Percentiles rank a stretch among this genome's conserved stretches.
phyloP scores from a whole-genome alignment of 1,140 invertebrate species.

The Arctopsyche grandis region DNA sequence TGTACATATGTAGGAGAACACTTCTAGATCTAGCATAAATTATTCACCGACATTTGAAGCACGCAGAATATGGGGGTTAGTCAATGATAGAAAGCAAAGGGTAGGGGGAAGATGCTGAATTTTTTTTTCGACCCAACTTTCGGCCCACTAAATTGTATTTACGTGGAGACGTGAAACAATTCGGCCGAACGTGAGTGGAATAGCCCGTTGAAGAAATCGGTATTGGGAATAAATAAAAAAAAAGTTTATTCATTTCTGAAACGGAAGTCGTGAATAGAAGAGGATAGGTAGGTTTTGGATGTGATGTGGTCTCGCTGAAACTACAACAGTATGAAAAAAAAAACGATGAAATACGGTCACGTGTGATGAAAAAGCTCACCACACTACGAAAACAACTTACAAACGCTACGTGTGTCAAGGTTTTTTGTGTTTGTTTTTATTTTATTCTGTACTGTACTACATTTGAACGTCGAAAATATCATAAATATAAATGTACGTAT shows the following conservation, averaged over 20 bases:
- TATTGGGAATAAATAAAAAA: conserved; percentile 24
- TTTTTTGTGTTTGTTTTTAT: too few species aligned
- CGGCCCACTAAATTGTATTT: conserved; percentile 9
- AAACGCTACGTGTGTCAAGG: too few species aligned
- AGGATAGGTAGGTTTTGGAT: not conserved
- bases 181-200: conserved; percentile 5
- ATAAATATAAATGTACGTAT: too few species aligned
- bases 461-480: too few species aligned
- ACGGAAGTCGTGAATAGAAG: not conserved
- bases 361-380: conserved; percentile 7
- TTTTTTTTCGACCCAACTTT: not conserved
- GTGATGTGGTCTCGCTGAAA: conserved; percentile 1
- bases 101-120: too few species aligned
- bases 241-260: conserved; percentile 23
- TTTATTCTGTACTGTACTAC: too few species aligned
- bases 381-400: too few species aligned
- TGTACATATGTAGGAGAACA: not conserved
- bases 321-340: not conserved
- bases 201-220: not conserved
- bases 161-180: conserved; percentile 31
- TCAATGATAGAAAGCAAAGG: too few species aligned
- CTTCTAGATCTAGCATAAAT: not conserved
- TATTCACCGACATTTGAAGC: not conserved
- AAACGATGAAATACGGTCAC: not conserved
- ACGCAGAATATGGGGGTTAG: not conserved